These are phyloP conservation scores for Tragelaphus strepsiceros DNA, from an alignment of 2,113 vertebrate species.

Conservation along the genomic window DNA sequence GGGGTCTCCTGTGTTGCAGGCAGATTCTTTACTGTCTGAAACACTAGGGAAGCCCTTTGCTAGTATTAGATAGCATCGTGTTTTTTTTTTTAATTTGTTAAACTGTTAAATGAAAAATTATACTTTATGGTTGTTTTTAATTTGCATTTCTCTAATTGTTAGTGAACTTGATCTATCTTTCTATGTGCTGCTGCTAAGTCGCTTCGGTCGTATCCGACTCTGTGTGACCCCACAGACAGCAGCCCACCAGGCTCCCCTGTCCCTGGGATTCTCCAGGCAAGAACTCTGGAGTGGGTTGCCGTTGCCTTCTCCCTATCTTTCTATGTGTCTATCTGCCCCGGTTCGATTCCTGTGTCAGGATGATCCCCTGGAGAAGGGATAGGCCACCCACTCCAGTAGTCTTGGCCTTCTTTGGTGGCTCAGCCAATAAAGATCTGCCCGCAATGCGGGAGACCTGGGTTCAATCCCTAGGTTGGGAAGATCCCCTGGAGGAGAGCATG, in stretches of 20 bases:
- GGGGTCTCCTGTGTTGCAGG: background rate
- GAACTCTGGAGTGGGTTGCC: background rate
- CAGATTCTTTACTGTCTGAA: background rate
- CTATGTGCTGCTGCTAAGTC: background rate
- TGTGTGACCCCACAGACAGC: rapidly evolving
- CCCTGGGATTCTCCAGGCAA: background rate
- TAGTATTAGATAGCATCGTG: background rate
- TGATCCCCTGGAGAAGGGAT: background rate
- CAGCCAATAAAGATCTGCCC: background rate
- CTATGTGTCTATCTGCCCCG: background rate
- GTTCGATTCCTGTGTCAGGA: background rate
- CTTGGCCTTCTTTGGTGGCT: background rate
- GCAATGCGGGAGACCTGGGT: background rate
- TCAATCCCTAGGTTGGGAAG: background rate
- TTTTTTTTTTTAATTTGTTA: background rate
- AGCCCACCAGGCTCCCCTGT: background rate
- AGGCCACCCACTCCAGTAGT: background rate
- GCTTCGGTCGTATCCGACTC: rapidly evolving
- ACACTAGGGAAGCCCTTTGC: background rate
- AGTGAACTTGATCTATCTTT: background rate
- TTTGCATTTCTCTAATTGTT: background rate
- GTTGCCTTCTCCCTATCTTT: background rate
- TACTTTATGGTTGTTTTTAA: background rate
- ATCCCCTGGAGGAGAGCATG: background rate
- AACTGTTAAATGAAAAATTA: background rate